A percentile compares a stretch with the other conserved stretches of the same genome.
These are phyloP conservation scores for Coryphaenoides rupestris DNA, from an alignment of 2,113 vertebrate genomes.

Conservation along the genomic window DNA sequence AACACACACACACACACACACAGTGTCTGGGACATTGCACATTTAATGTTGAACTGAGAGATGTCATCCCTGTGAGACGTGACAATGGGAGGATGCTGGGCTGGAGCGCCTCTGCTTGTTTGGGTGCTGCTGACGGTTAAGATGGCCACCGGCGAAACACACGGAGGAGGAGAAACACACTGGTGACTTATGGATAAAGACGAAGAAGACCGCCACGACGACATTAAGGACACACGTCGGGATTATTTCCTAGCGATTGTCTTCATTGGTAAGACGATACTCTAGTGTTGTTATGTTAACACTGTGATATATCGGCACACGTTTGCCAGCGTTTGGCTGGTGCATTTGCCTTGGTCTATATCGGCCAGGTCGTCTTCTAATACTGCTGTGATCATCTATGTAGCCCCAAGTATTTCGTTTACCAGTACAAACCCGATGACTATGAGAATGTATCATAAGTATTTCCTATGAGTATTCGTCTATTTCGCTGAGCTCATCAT, in stretches of 20 bases:
- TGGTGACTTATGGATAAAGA: slow-evolving; percentile 56
- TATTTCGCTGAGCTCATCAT: no score
- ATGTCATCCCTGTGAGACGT: no score
- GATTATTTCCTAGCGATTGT: slow-evolving; percentile 12
- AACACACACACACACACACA: no score
- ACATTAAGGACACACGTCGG: slow-evolving; percentile 31
- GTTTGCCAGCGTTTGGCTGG: neutral
- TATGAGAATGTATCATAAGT: no score
- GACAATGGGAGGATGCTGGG: no score
- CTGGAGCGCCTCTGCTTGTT: slow-evolving; percentile 19
- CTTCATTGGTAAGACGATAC: slow-evolving; percentile 45
- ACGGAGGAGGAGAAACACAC: slow-evolving; percentile 40
- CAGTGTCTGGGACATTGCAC: no score
- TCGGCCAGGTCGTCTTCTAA: neutral
- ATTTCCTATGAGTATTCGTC: no score
- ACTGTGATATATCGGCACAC: neutral
- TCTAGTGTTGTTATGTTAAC: no score
- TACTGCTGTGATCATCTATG: neutral
- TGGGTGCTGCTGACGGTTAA: slow-evolving; percentile 52
- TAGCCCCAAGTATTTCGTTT: no score
- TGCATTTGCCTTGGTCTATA: no score
- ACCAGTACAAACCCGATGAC: no score
- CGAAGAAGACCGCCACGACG: slow-evolving; percentile 35
- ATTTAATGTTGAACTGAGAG: no score
- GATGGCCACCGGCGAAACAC: slow-evolving; percentile 58